Conservation (phyloP, 2,113 vertebrate genomes). For the Illadopsis cleaveri region DNA sequence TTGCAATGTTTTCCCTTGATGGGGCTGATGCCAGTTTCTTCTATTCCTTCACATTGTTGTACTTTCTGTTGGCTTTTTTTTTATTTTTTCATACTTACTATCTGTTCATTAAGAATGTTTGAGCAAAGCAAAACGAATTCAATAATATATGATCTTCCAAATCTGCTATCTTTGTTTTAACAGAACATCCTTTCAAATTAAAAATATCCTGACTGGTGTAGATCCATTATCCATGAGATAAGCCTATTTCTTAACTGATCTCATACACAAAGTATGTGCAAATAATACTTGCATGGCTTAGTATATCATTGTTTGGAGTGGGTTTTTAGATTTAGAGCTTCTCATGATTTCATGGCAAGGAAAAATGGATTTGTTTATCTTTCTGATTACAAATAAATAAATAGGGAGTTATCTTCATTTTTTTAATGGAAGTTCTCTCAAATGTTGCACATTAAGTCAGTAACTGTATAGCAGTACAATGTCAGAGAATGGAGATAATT, state of each 20-base stretch:
- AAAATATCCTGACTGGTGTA: slow-evolving; percentile 6
- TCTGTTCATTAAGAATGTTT: neutral
- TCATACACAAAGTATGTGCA: neutral
- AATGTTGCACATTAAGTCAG: neutral
- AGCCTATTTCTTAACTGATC: neutral
- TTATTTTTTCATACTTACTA: neutral
- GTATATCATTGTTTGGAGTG: neutral
- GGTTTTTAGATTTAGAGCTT: neutral
- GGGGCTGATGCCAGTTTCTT: neutral
- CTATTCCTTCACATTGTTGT: neutral
- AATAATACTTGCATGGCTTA: neutral
- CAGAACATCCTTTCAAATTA: slow-evolving; percentile 15
- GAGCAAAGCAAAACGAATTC: neutral
- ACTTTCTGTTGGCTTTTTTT: rapidly evolving
- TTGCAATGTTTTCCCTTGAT: neutral
- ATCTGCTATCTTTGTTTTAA: slow-evolving; percentile 35
- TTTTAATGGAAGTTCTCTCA: neutral
- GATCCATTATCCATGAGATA: neutral
- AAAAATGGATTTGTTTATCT: neutral
- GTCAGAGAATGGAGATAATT: neutral
- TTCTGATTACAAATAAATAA: neutral
- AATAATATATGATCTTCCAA: neutral
- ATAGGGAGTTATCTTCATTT: neutral
- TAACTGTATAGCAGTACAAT: neutral
- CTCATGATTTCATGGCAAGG: neutral